Conservation (phyloP, 2,888 invertebrate species). For the Herminia tarsipennalis region DNA sequence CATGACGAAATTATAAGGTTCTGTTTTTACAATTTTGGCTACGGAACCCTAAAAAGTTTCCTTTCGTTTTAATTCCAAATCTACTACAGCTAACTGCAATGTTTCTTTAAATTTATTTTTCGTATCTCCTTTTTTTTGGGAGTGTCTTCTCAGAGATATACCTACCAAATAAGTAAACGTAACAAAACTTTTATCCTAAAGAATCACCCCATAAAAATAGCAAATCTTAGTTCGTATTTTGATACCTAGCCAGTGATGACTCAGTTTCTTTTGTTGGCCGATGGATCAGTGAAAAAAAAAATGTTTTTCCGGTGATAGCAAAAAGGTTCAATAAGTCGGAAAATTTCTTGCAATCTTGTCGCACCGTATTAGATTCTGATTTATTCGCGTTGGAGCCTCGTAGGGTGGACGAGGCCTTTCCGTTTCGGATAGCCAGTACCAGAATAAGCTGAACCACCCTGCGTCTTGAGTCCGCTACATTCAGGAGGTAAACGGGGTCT, state of each 20-base stretch:
- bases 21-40: too few relatives aligned
- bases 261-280: slow-evolving; percentile 12
- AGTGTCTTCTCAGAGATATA: too few relatives aligned
- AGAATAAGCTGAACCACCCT: slow-evolving; percentile 54
- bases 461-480: slow-evolving; percentile 30
- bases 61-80: too few relatives aligned
- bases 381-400: slow-evolving; percentile 69
- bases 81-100: too few relatives aligned
- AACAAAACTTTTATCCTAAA: too few relatives aligned
- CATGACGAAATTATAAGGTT: too few relatives aligned
- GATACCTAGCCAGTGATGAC: slow-evolving; percentile 13
- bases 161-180: too few relatives aligned
- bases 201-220: too few relatives aligned
- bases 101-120: too few relatives aligned
- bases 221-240: too few relatives aligned
- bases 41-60: too few relatives aligned
- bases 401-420: slow-evolving; percentile 74
- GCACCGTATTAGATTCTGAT: slow-evolving; percentile 80
- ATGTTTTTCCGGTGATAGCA: slow-evolving; percentile 42
- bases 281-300: slow-evolving; percentile 13
- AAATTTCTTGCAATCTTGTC: slow-evolving; percentile 77
- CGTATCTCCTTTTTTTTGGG: too few relatives aligned
- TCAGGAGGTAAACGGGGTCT: slow-evolving; percentile 27
- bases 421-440: slow-evolving; percentile 58
- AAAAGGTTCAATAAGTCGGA: slow-evolving; percentile 74